A percentile compares a stretch with the other conserved stretches of the same genome.
Conservation (phyloP, 1,140 invertebrate genomes). For the Drosophila paulistorum region DNA sequence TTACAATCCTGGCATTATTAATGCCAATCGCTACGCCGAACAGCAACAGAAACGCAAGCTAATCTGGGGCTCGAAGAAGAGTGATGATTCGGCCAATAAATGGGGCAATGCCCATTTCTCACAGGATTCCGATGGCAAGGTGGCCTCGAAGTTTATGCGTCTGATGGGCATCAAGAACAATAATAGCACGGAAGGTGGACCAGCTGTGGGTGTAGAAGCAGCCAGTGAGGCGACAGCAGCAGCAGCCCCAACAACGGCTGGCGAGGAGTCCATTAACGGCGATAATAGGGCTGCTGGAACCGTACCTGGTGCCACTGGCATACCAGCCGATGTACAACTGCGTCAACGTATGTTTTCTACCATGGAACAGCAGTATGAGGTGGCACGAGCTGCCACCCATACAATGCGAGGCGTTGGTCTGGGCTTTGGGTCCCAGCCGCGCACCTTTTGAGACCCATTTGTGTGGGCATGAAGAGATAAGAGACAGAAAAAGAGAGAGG, state of each 20-base stretch:
- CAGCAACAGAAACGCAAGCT: conserved; percentile 93
- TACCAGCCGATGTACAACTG: conserved; percentile 87
- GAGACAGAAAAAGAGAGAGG: background rate
- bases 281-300: conserved; percentile 7
- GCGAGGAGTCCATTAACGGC: conserved; percentile 3
- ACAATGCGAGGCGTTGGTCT: conserved; percentile 96
- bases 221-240: conserved; percentile 23
- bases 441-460: conserved; percentile 54
- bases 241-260: conserved; percentile 12
- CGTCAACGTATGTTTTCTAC: conserved; percentile 95
- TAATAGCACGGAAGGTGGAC: conserved; percentile 22
- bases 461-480: background rate
- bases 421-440: conserved; percentile 86
- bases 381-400: conserved; percentile 95
- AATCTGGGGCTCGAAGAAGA: conserved; percentile 91
- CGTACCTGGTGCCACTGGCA: conserved; percentile 26
- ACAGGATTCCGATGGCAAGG: conserved; percentile 94
- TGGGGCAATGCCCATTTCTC: conserved; percentile 94
- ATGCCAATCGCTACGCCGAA: conserved; percentile 93
- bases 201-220: conserved; percentile 27
- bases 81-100: conserved; percentile 85
- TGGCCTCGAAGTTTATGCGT: conserved; percentile 96
- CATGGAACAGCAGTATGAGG: conserved; percentile 97
- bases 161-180: conserved; percentile 94
- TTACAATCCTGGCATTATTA: conserved; percentile 93